Evolutionary conservation across 2,797 vertebrate species (phyloP).

Genomic region (Myoxocephalus aenaeus): DNA sequence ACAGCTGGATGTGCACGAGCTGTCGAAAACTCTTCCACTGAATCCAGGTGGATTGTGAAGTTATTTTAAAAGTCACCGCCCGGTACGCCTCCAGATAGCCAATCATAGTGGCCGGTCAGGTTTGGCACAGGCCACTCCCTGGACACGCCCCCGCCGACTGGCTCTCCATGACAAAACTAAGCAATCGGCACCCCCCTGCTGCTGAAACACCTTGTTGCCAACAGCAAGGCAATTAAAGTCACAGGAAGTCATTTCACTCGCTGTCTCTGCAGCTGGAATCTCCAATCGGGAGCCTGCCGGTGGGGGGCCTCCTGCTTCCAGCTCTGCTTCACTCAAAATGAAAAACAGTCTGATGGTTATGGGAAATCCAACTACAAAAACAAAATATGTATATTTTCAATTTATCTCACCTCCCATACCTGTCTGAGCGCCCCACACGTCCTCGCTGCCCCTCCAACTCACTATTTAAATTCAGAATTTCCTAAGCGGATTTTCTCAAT

Average conservation of each 20-base stretch:
- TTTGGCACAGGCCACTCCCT: background rate
- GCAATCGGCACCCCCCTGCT: constrained; percentile 84
- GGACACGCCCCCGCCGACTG: constrained; percentile 69
- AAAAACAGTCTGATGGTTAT: constrained; percentile 68
- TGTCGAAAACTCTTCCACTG: no score
- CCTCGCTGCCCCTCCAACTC: constrained; percentile 79
- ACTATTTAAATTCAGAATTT: constrained; percentile 97
- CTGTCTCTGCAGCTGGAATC: constrained; percentile 86
- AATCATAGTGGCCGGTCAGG: background rate
- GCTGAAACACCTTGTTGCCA: constrained; percentile 89
- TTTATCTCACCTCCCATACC: constrained; percentile 83
- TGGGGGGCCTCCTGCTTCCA: constrained; percentile 39
- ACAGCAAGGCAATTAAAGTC: constrained; percentile 92
- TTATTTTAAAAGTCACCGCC: background rate
- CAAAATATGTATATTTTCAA: constrained; percentile 84
- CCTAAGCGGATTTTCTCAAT: constrained; percentile 99
- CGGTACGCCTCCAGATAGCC: no score
- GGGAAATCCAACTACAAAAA: constrained; percentile 79
- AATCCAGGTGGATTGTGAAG: background rate
- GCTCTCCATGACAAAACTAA: constrained; percentile 79
- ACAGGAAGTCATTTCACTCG: constrained; percentile 90
- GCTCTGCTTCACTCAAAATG: constrained; percentile 46
- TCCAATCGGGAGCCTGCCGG: constrained; percentile 75
- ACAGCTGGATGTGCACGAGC: no score
- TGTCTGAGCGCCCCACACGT: constrained; percentile 68